Evolutionary conservation across 2,888 invertebrate species (phyloP), one percentile per base, ranked within the genome.

Genomic region (Parapristionchus giblindavisi): DNA sequence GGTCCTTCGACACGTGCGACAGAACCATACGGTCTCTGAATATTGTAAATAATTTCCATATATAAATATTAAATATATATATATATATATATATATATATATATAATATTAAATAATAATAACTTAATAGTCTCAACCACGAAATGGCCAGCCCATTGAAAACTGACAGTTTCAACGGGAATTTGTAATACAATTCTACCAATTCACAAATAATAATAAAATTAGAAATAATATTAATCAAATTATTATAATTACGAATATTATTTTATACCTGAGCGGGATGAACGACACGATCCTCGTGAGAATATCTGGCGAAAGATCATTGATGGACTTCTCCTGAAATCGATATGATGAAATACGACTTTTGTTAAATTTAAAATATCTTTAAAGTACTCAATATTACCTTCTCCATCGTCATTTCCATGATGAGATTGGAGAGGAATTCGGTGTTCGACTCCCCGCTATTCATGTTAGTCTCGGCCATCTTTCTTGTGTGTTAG

Each of bases 201-300:
- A n/a, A n/a, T n/a, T n/a, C n/a, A n/a, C n/a, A n/a, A n/a, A n/a
- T n/a, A n/a, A n/a, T n/a, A n/a, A n/a, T n/a, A n/a, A n/a, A n/a
- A n/a, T n/a, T n/a, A n/a, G n/a, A n/a, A n/a, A n/a, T n/a, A 70
- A 17, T 80, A 78, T 71, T 40, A 71, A 72, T 61, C 21, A 61
- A 32, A 6, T 38, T 2, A 72, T 51, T 21, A 65, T 17, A 29
- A 73, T 51, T 29, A 43, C n/a, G 34, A 70, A 52, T 48, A 54
- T 3, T 43, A 34, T 58, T 27, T 32, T 17, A 43, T 51, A 77
- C 77, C 77, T 75, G 76, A 81, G 51, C 3, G 81, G 80, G 29
- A 81, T 76, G 40, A 66, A 73, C n/a, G 71, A 52, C 11, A 80
- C 56, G 38, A 81, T 76, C n/a, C 54, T 65, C 14, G 75, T 74